Conservation (phyloP, 2,113 vertebrate genomes). For the Cisticola juncidis region DNA sequence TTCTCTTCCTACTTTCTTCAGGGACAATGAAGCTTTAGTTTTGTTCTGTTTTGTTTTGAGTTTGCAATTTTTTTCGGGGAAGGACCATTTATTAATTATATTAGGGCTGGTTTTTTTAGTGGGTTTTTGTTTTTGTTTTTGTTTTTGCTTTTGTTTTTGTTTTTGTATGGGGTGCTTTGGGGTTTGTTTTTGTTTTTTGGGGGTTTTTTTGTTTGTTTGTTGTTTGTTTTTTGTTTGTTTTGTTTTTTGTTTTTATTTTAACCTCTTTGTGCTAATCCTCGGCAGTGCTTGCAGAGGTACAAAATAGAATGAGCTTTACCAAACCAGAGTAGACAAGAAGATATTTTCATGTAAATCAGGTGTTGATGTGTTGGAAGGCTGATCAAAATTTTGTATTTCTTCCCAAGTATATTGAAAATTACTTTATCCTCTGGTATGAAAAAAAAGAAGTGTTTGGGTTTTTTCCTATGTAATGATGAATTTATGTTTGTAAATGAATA, state of each 20-base stretch:
- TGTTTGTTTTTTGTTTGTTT: no score
- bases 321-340: neutral
- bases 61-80: neutral
- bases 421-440: neutral
- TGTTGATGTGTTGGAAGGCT: neutral
- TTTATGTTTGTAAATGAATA: neutral
- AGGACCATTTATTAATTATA: neutral
- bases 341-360: neutral
- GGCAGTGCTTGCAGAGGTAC: fast-evolving
- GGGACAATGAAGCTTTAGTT: neutral
- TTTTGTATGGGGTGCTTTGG: neutral
- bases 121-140: no score
- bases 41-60: neutral
- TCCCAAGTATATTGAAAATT: neutral
- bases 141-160: no score
- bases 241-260: neutral
- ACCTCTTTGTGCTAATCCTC: neutral
- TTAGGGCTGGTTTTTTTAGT: neutral
- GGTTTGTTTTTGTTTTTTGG: no score
- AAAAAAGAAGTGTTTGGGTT: neutral
- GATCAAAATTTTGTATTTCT: neutral
- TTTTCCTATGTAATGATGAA: neutral
- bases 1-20: neutral
- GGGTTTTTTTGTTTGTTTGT: no score
- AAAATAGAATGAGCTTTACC: neutral